Evolutionary conservation across 2,113 vertebrate genomes (phyloP).

Genomic region (Limnothrissa miodon): DNA sequence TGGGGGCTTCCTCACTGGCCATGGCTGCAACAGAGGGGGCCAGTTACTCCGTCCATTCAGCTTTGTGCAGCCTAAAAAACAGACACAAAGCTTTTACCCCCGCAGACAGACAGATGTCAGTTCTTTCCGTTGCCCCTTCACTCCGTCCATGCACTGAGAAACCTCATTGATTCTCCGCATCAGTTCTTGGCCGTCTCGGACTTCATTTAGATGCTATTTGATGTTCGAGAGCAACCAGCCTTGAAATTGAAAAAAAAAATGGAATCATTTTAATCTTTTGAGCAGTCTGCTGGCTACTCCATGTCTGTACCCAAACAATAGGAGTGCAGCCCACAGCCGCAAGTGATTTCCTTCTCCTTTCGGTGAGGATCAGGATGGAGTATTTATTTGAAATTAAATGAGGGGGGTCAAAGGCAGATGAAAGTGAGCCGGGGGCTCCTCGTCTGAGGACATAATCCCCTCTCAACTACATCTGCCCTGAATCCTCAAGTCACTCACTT

Average conservation of each 20-base stretch:
- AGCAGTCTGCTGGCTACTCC: slow-evolving; percentile 21
- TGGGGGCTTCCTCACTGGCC: slow-evolving; percentile 47
- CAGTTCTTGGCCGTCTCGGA: background rate
- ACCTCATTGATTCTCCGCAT: background rate
- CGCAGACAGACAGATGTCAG: background rate
- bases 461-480: background rate
- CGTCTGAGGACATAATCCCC: background rate
- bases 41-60: slow-evolving; percentile 41
- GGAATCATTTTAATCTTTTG: slow-evolving; percentile 12
- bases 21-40: slow-evolving; percentile 47
- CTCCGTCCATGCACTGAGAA: background rate
- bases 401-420: slow-evolving; percentile 20
- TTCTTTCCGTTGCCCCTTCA: background rate
- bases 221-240: background rate
- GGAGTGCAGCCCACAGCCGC: background rate
- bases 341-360: slow-evolving; percentile 20
- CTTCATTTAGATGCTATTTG: slow-evolving; percentile 12
- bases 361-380: slow-evolving; percentile 13
- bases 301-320: slow-evolving; percentile 13
- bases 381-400: slow-evolving; percentile 24
- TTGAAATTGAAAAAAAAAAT: background rate
- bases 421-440: slow-evolving; percentile 8
- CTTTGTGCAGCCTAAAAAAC: slow-evolving; percentile 19
- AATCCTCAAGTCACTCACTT: background rate
- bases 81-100: background rate